Evolutionary conservation across 2,113 vertebrate genomes (phyloP).

Genomic region (Rhinichthys klamathensis): DNA sequence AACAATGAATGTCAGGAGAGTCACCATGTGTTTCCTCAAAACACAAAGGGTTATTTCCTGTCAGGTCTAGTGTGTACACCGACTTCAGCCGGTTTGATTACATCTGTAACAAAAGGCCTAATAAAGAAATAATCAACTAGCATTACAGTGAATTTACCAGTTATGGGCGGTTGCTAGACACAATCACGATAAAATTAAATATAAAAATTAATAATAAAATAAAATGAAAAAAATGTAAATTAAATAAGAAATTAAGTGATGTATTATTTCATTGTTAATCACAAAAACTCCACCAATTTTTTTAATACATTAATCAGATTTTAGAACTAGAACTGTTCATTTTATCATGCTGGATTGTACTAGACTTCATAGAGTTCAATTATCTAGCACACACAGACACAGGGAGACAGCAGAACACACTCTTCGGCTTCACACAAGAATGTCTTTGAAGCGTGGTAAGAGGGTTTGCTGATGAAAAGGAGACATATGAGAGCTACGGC

Average conservation of each 20-base stretch:
- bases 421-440: constrained; percentile 16
- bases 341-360: not conserved
- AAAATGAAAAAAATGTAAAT: too few species aligned
- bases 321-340: not conserved
- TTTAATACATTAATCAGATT: not conserved
- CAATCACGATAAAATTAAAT: not conserved
- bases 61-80: not conserved
- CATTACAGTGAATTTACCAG: constrained; percentile 2
- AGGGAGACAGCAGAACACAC: not conserved
- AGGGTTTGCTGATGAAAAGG: constrained; percentile 25
- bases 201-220: not conserved
- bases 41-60: constrained; percentile 45
- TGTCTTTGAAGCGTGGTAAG: constrained; percentile 29
- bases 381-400: not conserved
- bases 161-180: not conserved
- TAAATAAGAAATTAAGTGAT: too few species aligned
- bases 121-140: constrained; percentile 10
- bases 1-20: constrained; percentile 59
- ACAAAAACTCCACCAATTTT: not conserved
- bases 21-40: constrained; percentile 53
- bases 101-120: not conserved
- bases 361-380: constrained; percentile 1
- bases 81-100: constrained; percentile 3
- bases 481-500: not conserved
- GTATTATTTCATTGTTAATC: too few species aligned